Conservation (phyloP, 2,797 vertebrate genomes). For the Acanthurus leucopareius region DNA sequence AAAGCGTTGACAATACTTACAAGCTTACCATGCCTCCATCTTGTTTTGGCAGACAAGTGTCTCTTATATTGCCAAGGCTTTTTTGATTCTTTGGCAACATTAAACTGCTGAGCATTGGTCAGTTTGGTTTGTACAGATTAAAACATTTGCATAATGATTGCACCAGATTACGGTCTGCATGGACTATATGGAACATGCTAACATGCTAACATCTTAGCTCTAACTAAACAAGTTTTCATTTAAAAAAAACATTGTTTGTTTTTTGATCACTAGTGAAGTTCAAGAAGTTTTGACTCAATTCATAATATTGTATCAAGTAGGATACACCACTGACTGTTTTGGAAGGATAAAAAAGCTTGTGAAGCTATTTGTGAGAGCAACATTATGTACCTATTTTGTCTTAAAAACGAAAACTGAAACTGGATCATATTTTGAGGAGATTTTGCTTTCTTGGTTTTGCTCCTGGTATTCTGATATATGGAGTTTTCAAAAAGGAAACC, state of each 20-base stretch:
- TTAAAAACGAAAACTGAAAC: too few species aligned
- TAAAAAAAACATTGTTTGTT: conserved; percentile 1
- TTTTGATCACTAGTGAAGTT: conserved; percentile 47
- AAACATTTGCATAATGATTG: background rate
- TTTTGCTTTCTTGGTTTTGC: too few species aligned
- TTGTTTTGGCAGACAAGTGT: background rate
- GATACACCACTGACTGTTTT: conserved; percentile 17
- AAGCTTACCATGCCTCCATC: conserved; percentile 17
- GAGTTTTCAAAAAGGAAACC: too few species aligned
- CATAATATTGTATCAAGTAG: conserved; percentile 26
- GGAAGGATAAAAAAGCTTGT: background rate
- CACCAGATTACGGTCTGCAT: conserved; percentile 30
- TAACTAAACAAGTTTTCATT: conserved; percentile 5
- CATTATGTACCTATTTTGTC: too few species aligned
- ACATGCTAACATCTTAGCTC: conserved; percentile 8
- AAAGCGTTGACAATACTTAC: too few species aligned
- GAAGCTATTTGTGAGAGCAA: background rate
- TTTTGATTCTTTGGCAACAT: conserved; percentile 58
- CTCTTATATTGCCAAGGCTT: conserved; percentile 48
- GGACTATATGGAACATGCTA: conserved; percentile 31
- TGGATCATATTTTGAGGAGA: too few species aligned
- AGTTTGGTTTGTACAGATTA: conserved; percentile 18
- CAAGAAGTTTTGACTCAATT: conserved; percentile 11
- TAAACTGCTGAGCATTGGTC: conserved; percentile 19
- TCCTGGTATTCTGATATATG: too few species aligned